These are phyloP conservation scores for Phyllostomus hastatus DNA, from an alignment of 2,113 vertebrate genomes.

Conservation along the genomic window DNA sequence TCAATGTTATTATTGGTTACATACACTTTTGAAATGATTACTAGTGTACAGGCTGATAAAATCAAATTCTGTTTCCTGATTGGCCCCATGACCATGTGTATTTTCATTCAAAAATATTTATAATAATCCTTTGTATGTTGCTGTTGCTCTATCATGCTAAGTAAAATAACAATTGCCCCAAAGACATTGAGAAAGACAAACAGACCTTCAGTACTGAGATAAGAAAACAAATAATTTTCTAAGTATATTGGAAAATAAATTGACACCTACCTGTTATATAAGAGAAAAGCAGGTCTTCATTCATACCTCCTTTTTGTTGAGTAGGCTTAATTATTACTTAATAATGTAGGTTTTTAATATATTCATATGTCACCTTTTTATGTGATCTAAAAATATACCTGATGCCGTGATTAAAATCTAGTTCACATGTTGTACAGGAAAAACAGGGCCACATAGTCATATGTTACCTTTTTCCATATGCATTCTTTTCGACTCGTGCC, in stretches of 20 bases:
- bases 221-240: neutral
- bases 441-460: neutral
- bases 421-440: neutral
- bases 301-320: neutral
- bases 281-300: constrained; percentile 1
- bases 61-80: neutral
- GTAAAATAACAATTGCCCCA: neutral
- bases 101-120: neutral
- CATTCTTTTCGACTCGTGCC: constrained; percentile 94
- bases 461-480: constrained; percentile 95
- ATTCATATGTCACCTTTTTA: neutral
- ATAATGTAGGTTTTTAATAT: neutral
- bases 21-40: neutral
- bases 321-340: neutral
- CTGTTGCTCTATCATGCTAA: neutral
- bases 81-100: neutral
- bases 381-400: neutral
- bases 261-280: neutral
- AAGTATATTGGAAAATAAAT: neutral
- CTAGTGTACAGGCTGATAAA: neutral
- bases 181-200: neutral
- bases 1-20: neutral
- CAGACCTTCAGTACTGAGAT: neutral
- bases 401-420: neutral
- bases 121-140: neutral